These are phyloP conservation scores for Alouatta palliata DNA, from an alignment of 2,113 vertebrate genomes.

Conservation along the genomic window DNA sequence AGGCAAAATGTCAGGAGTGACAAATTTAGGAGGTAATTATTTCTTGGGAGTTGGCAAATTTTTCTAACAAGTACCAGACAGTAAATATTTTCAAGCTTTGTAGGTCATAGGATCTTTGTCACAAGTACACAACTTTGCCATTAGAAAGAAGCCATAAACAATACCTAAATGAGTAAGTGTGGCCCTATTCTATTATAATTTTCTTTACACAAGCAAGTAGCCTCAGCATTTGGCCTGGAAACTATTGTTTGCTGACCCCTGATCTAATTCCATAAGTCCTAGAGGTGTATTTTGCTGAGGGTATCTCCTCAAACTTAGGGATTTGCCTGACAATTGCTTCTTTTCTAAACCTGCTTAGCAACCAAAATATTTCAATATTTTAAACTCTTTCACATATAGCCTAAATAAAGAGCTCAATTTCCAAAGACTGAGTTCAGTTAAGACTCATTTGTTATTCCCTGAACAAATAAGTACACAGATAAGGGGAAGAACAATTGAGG, in stretches of 20 bases:
- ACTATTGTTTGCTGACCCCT: not conserved
- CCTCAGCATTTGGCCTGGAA: not conserved
- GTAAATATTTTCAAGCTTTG: not conserved
- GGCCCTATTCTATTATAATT: not conserved
- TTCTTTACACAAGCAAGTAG: not conserved
- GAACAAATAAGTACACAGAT: not conserved
- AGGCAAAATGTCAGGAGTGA: constrained; percentile 3
- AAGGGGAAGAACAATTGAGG: not conserved
- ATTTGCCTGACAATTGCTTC: constrained; percentile 6
- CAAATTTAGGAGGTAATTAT: not conserved
- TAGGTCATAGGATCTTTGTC: not conserved
- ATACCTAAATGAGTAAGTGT: not conserved
- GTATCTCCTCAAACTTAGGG: not conserved
- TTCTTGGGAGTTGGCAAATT: not conserved
- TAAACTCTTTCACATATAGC: not conserved
- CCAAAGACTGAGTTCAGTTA: constrained; percentile 6
- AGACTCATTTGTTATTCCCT: not conserved
- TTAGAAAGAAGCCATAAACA: not conserved
- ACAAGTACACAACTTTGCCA: not conserved
- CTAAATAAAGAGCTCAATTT: not conserved
- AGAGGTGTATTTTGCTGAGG: not conserved
- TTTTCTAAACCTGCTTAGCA: constrained; percentile 31
- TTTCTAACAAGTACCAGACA: not conserved
- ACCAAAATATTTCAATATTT: constrained; percentile 13
- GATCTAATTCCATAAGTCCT: not conserved